Base-by-base conservation (phyloP, 2,797 vertebrate species). In the Momotus momota region DNA sequence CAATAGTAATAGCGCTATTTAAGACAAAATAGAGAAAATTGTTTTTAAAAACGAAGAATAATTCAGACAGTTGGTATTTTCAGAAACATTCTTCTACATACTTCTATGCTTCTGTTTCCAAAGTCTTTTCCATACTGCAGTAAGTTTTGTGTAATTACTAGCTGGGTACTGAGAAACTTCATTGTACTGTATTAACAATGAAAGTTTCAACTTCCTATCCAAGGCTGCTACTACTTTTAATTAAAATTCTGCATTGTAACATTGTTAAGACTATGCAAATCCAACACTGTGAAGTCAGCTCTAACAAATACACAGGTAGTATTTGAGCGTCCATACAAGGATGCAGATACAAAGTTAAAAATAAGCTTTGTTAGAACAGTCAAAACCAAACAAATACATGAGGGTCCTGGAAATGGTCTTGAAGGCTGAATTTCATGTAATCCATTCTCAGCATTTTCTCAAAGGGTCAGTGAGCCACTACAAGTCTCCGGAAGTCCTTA, bases 201-300 rank as follows among this genome's bases (percentile, higher is more conserved):
- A 80, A 48, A 58, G 14, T 73, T 92, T 84, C 85, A 22, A 93
- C 60, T 94, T 93, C 74, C 52, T 91, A 73, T 91, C 60, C 78
- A 91, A 96, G 35, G 43, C 55, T 31, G 92, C 58, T 81, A 58
- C 26, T 46, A 31, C 40, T 78, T 73, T 86, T 69, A 95, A 89
- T 66, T 81, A 75, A 86, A 85, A 48, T 41, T 69, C n/a, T 27
- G 40, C 11, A 0, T 22, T 43, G 10, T 61, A 88, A 66, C 19
- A 1, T 65, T 64, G 41, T 62, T 77, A 88, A 90, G 27, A 19
- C n/a, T 60, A 65, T 43, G 14, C 66, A 88, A 91, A 94, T 71
- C 38, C 26, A 38, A 48, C 40, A 19, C 60, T 46, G 14, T 61
- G 43, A 94, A 84, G 73, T 33, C 58, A 40, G 43, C 8, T 46